These are phyloP conservation scores for Drosophila bocki DNA, from an alignment of 1,140 invertebrate species.

Conservation along the genomic window DNA sequence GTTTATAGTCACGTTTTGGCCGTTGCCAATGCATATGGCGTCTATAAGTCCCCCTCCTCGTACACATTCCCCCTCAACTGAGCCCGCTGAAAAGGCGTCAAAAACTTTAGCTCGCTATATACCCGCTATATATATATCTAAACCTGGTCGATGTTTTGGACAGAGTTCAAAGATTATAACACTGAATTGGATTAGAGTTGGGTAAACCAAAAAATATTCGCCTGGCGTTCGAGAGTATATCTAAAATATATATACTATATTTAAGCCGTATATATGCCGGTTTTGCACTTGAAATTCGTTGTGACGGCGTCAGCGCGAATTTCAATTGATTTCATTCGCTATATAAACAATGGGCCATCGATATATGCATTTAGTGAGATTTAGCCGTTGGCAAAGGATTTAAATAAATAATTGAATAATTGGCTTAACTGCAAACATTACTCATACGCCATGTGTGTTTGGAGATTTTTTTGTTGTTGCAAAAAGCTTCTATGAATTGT, in stretches of 20 bases:
- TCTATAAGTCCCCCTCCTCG: slow-evolving; percentile 24
- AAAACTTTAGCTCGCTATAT: slow-evolving; percentile 48
- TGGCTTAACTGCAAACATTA: slow-evolving; percentile 39
- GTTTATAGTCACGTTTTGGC: slow-evolving; percentile 73
- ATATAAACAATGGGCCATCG: slow-evolving; percentile 49
- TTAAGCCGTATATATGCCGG: slow-evolving; percentile 20
- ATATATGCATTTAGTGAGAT: slow-evolving; percentile 51
- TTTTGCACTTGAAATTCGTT: slow-evolving; percentile 36
- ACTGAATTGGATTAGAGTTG: slow-evolving; percentile 58
- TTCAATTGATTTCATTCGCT: slow-evolving; percentile 44
- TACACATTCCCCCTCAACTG: neutral
- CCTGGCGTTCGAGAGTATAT: neutral
- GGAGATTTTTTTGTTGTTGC: neutral
- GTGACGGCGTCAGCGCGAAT: slow-evolving; percentile 8
- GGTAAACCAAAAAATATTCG: slow-evolving; percentile 15
- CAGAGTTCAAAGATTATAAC: slow-evolving; percentile 57
- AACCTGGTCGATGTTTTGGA: slow-evolving; percentile 28
- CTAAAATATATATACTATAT: slow-evolving; percentile 12
- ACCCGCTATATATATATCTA: neutral
- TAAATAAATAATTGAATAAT: slow-evolving; percentile 55
- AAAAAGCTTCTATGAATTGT: neutral
- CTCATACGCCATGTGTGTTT: slow-evolving; percentile 18
- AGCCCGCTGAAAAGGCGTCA: slow-evolving; percentile 39
- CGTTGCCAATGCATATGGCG: slow-evolving; percentile 55
- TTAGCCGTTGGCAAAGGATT: slow-evolving; percentile 33